A percentile compares a stretch with the other conserved stretches of the same genome.
These are phyloP conservation scores for Metopia argyrocephala DNA, from an alignment of 2,888 invertebrate species.

Conservation along the genomic window DNA sequence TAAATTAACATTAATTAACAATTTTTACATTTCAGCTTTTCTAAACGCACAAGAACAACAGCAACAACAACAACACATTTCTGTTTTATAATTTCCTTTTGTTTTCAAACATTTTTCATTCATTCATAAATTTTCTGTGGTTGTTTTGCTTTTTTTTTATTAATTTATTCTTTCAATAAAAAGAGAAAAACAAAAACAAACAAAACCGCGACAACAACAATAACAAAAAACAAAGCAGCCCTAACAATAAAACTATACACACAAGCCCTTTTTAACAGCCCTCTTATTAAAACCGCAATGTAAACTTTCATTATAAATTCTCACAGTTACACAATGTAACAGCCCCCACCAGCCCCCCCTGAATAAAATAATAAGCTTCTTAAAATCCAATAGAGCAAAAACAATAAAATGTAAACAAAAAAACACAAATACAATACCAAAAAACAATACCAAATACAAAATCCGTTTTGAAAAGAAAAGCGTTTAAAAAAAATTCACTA, in stretches of 20 bases:
- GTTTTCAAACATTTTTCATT: constrained; percentile 42
- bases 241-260: neutral
- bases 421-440: neutral
- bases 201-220: neutral
- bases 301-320: neutral
- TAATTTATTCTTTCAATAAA: neutral
- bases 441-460: neutral
- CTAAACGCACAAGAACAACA: neutral
- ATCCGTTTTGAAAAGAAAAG: neutral
- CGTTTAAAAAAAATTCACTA: neutral
- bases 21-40: constrained; percentile 40
- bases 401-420: neutral
- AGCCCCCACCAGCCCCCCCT: neutral
- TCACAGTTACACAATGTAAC: neutral
- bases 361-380: neutral
- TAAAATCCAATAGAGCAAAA: neutral
- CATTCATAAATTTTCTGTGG: constrained; percentile 13
- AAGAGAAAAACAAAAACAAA: no score
- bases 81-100: constrained; percentile 21
- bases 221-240: neutral
- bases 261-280: neutral
- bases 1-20: constrained; percentile 63
- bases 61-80: constrained; percentile 16
- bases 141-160: no score
- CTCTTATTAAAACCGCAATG: neutral